A percentile compares a stretch with the other conserved stretches of the same genome.
phyloP scores from a whole-genome alignment of 2,113 vertebrate species.

The Macrotus californicus region DNA sequence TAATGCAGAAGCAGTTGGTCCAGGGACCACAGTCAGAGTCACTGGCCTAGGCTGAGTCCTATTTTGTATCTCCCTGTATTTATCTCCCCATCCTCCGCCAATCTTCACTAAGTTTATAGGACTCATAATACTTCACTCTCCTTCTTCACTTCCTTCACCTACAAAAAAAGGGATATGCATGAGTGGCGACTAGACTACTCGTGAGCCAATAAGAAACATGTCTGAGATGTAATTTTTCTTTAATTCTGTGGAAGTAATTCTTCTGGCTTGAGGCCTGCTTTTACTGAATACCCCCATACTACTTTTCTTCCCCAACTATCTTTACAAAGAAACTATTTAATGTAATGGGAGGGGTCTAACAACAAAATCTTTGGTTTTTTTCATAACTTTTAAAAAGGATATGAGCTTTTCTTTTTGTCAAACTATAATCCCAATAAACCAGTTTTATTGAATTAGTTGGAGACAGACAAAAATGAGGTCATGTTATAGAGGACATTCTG shows the following conservation, averaged over 20 bases:
- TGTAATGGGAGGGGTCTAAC: background rate
- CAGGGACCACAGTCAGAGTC: background rate
- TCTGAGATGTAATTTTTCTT: background rate
- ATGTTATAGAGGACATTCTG: background rate
- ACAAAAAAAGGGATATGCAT: background rate
- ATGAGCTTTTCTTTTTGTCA: background rate
- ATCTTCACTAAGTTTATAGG: background rate
- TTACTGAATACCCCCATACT: background rate
- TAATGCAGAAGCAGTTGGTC: background rate
- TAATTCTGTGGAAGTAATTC: background rate
- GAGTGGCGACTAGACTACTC: background rate
- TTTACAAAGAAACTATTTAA: background rate
- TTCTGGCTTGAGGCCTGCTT: background rate
- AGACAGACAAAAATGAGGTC: background rate
- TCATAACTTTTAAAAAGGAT: background rate
- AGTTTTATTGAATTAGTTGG: background rate
- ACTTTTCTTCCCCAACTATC: background rate
- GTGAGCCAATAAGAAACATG: background rate
- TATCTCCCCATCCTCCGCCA: background rate
- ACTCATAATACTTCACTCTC: background rate
- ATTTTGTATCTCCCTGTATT: background rate
- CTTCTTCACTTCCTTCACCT: background rate
- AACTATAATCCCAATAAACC: background rate
- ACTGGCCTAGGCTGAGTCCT: background rate
- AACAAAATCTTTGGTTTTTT: background rate